Conservation (phyloP, 2,113 vertebrate species). For the Podarcis muralis region DNA sequence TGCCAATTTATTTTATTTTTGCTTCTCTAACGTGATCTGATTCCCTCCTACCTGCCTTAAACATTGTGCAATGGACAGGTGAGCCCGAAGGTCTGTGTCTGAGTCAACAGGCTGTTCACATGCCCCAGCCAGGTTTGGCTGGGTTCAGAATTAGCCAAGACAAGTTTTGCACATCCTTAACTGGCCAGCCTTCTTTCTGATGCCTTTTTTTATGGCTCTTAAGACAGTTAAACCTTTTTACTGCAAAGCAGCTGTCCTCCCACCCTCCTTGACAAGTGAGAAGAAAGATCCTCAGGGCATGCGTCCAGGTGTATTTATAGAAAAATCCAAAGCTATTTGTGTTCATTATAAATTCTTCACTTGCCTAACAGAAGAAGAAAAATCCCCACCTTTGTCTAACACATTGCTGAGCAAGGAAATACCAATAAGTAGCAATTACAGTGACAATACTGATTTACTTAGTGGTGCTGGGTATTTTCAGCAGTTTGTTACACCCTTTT, state of each 20-base stretch:
- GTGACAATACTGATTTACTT: conserved; percentile 46
- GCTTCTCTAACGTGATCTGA: not conserved
- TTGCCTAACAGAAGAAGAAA: conserved; percentile 54
- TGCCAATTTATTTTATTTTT: not conserved
- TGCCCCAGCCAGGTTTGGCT: not conserved
- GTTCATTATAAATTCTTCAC: conserved; percentile 67
- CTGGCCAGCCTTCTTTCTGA: conserved; percentile 41
- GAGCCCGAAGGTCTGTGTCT: conserved; percentile 45
- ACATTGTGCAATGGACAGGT: conserved; percentile 1
- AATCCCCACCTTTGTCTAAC: conserved; percentile 63
- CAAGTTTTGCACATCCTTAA: conserved; percentile 53
- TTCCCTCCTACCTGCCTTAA: not conserved
- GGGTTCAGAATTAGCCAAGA: conserved; percentile 64
- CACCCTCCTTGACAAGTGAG: conserved; percentile 18
- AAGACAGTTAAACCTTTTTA: conserved; percentile 42
- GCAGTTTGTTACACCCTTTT: not conserved
- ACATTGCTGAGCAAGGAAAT: conserved; percentile 67
- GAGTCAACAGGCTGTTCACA: conserved; percentile 49
- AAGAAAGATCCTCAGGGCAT: conserved; percentile 39
- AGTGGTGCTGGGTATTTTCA: not conserved
- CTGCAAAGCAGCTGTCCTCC: conserved; percentile 35
- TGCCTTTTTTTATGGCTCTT: conserved; percentile 41
- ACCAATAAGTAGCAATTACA: conserved; percentile 64
- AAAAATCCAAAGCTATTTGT: conserved; percentile 42
- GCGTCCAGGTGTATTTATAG: conserved; percentile 59